phyloP scores from a whole-genome alignment of 2,888 invertebrate genomes.

The Rhopalosiphum nymphaeae region DNA sequence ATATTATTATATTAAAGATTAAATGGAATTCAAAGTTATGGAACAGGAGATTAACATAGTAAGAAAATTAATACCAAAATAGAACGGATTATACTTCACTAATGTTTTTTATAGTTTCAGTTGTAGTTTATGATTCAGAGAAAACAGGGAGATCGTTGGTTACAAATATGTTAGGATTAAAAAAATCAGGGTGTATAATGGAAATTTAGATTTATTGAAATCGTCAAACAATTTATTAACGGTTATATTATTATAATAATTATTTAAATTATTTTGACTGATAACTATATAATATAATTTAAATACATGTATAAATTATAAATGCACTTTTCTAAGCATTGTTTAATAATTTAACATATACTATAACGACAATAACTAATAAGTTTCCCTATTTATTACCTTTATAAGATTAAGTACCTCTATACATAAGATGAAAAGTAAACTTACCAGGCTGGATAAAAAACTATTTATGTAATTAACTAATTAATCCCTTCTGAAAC shows the following conservation, averaged over 20 bases:
- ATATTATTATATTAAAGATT: no score
- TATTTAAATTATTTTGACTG: background rate
- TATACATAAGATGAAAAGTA: background rate
- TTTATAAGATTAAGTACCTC: background rate
- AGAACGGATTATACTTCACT: background rate
- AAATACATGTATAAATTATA: background rate
- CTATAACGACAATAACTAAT: background rate
- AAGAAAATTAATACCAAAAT: background rate
- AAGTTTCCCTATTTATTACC: background rate
- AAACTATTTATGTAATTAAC: background rate
- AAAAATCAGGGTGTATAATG: background rate
- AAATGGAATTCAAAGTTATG: no score
- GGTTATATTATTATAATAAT: background rate
- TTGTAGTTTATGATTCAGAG: background rate
- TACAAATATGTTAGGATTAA: background rate
- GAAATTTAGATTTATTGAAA: background rate
- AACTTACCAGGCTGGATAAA: background rate
- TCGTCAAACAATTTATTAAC: background rate
- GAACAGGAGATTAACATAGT: background rate
- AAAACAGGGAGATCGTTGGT: background rate
- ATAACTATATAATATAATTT: background rate
- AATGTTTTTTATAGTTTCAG: background rate
- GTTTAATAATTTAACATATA: no score
- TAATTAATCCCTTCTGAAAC: background rate
- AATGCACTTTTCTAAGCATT: background rate